phyloP scores from a whole-genome alignment of 53 echinoderm and acorn worm species.

The Temnopleurus reevesii region DNA sequence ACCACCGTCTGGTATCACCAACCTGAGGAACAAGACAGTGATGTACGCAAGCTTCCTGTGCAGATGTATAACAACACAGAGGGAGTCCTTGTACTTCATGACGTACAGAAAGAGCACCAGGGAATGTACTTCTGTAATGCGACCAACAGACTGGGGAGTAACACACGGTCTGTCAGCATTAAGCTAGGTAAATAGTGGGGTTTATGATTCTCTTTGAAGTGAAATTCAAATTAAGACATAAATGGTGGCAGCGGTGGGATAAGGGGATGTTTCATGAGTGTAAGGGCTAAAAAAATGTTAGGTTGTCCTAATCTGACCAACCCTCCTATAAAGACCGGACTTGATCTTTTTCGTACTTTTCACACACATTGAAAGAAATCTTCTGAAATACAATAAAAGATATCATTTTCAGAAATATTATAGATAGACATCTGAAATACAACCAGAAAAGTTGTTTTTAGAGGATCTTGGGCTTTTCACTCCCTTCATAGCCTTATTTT shows the following conservation, averaged over 20 bases:
- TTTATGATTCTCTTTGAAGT: background rate
- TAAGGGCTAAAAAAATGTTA: no score
- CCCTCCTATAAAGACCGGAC: no score
- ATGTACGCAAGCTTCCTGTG: background rate
- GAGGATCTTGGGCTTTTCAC: no score
- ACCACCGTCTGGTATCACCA: constrained; percentile 69
- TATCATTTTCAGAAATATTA: no score
- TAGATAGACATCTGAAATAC: no score
- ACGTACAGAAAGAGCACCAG: constrained; percentile 56
- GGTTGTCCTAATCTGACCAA: no score
- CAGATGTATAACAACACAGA: constrained; percentile 62
- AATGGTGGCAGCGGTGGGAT: background rate
- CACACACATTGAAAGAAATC: no score
- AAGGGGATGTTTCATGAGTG: no score
- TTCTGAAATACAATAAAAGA: no score
- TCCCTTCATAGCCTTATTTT: no score
- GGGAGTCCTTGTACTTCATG: constrained; percentile 58
- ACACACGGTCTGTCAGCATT: constrained; percentile 61
- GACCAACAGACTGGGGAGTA: constrained; percentile 66
- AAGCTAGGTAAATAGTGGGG: constrained; percentile 69
- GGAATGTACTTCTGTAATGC: constrained; percentile 78
- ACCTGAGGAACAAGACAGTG: constrained; percentile 24
- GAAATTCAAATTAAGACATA: background rate
- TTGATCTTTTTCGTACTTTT: no score
- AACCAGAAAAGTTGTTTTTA: no score